Evolutionary conservation across 2,797 vertebrate genomes (phyloP).

Genomic region (Catharus ustulatus): DNA sequence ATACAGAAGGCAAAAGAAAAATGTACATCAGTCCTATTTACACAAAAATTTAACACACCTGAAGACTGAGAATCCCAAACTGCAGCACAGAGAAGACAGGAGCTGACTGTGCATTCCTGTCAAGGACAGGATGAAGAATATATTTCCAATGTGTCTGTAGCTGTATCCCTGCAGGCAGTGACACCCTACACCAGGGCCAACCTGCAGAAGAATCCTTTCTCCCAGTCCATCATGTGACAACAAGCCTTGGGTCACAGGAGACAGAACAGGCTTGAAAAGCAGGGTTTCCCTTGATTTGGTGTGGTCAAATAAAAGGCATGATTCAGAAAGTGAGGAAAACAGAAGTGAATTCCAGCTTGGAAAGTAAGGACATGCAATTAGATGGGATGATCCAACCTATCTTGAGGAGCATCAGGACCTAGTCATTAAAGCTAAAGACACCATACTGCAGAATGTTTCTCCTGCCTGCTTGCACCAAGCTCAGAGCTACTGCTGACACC

Average conservation of each 20-base stretch:
- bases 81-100: neutral
- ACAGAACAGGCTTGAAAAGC: neutral
- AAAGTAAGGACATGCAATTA: neutral
- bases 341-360: neutral
- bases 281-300: neutral
- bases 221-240: accelerated
- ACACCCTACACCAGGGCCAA: neutral
- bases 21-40: accelerated
- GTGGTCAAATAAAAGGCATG: neutral
- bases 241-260: neutral
- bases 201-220: neutral
- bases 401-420: neutral
- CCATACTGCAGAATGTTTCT: neutral
- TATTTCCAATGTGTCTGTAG: neutral
- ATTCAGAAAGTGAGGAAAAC: neutral
- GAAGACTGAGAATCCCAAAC: neutral
- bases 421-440: neutral
- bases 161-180: neutral
- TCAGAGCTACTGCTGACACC: neutral
- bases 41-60: neutral
- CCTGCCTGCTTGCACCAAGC: neutral
- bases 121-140: neutral
- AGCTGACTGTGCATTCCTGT: neutral
- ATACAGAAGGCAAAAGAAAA: neutral
- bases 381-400: neutral